Percentiles rank a stretch among this genome's conserved stretches.
These are phyloP conservation scores for Polydesmus complanatus DNA, from an alignment of 2,888 invertebrate genomes.

Conservation along the genomic window DNA sequence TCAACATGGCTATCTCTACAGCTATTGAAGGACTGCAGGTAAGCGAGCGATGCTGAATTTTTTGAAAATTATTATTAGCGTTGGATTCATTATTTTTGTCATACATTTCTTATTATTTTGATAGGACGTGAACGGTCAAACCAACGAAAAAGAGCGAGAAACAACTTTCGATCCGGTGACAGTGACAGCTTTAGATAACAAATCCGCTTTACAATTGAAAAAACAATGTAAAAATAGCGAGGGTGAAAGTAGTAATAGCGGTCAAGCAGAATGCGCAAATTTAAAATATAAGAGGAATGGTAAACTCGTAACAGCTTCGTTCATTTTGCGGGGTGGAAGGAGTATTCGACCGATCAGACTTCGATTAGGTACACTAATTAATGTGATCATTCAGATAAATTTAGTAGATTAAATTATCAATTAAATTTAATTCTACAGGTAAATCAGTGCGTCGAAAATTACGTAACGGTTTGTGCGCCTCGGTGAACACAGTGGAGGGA, in stretches of 20 bases:
- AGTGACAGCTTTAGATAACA: conserved; percentile 11
- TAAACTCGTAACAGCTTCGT: conserved; percentile 8
- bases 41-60: not conserved
- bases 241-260: not conserved
- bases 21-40: conserved; percentile 28
- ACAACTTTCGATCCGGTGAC: conserved; percentile 14
- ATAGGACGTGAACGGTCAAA: conserved; percentile 9
- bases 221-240: not conserved
- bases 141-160: conserved; percentile 9
- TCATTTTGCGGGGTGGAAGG: conserved; percentile 8
- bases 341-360: conserved; percentile 13
- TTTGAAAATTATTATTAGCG: no score
- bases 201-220: not conserved
- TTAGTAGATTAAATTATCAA: not conserved
- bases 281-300: not conserved
- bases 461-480: not conserved
- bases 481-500: conserved; percentile 8
- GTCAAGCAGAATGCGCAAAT: not conserved
- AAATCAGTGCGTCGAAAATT: conserved; percentile 7
- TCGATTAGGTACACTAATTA: conserved; percentile 9
- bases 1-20: conserved; percentile 29
- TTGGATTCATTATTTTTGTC: not conserved
- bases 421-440: not conserved
- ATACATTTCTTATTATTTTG: not conserved
- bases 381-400: not conserved